Evolutionary conservation across 2,888 invertebrate genomes (phyloP).

Genomic region (Onchidella celtica): DNA sequence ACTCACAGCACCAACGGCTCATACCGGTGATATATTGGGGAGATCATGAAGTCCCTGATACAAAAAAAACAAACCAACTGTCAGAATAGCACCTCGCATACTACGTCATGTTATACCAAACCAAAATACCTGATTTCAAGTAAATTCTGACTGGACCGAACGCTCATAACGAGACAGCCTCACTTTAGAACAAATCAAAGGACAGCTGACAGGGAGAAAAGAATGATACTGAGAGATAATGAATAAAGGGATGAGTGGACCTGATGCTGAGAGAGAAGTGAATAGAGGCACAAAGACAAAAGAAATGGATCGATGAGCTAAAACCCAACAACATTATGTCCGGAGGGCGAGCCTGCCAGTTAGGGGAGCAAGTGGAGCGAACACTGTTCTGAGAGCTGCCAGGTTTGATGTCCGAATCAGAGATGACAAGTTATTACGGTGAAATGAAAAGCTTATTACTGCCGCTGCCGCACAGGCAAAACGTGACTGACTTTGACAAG

Average conservation of each 20-base stretch:
- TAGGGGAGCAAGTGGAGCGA: conserved; percentile 27
- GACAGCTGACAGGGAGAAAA: no score
- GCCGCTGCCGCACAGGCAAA: not conserved
- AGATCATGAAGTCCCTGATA: not conserved
- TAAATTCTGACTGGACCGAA: not conserved
- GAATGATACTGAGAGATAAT: not conserved
- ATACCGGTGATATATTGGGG: not conserved
- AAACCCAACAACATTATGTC: not conserved
- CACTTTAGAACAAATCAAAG: not conserved
- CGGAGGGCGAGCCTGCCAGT: conserved; percentile 11
- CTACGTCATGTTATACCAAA: no score
- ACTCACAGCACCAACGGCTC: not conserved
- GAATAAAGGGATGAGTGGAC: not conserved
- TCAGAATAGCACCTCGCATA: no score
- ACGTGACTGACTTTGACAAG: no score
- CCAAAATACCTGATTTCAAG: not conserved
- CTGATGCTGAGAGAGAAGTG: conserved; percentile 3
- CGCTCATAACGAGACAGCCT: not conserved
- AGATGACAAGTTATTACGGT: conserved; percentile 31
- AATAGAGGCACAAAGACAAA: not conserved
- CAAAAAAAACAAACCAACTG: no score
- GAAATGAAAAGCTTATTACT: not conserved
- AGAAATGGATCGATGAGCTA: not conserved
- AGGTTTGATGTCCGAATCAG: conserved; percentile 38
- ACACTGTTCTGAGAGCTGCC: conserved; percentile 16